Evolutionary conservation across 2,797 vertebrate species (phyloP).

Genomic region (Psittacula derbiana): DNA sequence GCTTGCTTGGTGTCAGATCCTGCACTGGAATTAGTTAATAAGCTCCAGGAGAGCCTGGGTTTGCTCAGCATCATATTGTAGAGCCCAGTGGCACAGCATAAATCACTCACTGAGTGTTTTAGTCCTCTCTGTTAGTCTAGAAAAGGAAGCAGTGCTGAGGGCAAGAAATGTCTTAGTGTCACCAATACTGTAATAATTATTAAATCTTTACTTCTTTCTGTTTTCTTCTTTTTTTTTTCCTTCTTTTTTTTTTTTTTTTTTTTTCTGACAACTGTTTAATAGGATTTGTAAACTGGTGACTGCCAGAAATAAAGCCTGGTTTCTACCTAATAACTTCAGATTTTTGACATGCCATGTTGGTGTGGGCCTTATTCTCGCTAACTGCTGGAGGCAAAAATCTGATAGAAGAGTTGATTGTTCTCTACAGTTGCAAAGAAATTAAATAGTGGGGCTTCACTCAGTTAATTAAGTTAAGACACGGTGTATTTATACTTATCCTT

Average conservation of each 20-base stretch:
- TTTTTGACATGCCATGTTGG: background rate
- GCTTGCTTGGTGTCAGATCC: background rate
- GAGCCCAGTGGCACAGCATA: background rate
- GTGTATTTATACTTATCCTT: background rate
- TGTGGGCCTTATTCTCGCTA: background rate
- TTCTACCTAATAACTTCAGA: background rate
- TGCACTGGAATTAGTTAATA: background rate
- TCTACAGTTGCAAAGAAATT: background rate
- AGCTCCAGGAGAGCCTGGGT: background rate
- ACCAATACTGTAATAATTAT: background rate
- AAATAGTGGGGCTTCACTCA: background rate
- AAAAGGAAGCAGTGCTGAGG: background rate
- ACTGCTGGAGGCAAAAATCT: background rate
- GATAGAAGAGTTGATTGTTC: background rate
- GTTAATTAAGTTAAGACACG: background rate
- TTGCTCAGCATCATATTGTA: background rate
- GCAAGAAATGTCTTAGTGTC: background rate
- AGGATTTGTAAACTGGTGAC: background rate
- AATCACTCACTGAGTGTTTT: background rate
- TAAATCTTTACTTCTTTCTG: background rate
- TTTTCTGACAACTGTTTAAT: background rate
- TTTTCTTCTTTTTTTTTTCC: background rate
- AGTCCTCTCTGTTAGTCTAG: background rate
- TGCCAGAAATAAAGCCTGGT: background rate
- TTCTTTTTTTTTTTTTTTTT: background rate